Evolutionary conservation across 2,113 vertebrate species (phyloP).

Genomic region (Sus scrofa): T2T-Sscrofa CM000816.6:65354501-65355000

Average conservation of each 20-base stretch:
- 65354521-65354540: background rate
- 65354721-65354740: background rate
- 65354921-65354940: background rate
- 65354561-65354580: background rate
- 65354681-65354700: no score
- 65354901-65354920: background rate
- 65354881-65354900: background rate
- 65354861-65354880: background rate
- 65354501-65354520: background rate
- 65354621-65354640: background rate
- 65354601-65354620: background rate
- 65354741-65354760: no score
- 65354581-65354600: background rate
- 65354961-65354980: no score
- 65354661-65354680: no score
- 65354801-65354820: background rate
- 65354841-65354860: background rate
- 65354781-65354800: no score
- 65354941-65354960: no score
- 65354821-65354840: background rate
- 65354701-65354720: background rate
- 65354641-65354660: background rate
- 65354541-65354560: background rate
- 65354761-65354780: background rate
- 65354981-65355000: no score